These are phyloP conservation scores for Octomys mimax DNA, from an alignment of 2,797 vertebrate genomes.

Conservation along the genomic window DNA sequence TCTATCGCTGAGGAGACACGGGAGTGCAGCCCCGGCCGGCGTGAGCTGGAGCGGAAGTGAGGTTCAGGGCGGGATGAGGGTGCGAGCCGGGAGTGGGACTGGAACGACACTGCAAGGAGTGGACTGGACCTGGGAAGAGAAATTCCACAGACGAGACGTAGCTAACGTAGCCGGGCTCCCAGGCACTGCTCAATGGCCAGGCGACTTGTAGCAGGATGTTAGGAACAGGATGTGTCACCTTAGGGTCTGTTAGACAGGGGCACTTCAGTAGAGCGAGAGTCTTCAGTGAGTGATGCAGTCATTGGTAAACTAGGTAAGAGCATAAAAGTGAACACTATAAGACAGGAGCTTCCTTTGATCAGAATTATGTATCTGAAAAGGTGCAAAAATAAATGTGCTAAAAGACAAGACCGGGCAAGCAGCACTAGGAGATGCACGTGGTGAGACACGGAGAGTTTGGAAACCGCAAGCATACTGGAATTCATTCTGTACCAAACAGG, in stretches of 20 bases:
- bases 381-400: background rate
- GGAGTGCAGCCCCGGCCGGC: rapidly evolving
- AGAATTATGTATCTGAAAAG: background rate
- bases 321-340: background rate
- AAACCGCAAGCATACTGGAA: background rate
- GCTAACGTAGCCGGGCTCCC: no score
- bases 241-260: background rate
- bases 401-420: background rate
- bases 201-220: background rate
- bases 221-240: background rate
- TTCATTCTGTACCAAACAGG: background rate
- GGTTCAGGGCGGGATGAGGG: background rate
- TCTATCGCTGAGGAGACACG: background rate
- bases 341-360: background rate
- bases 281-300: background rate
- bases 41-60: background rate
- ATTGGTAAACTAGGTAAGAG: background rate
- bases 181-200: no score
- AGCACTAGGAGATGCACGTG: background rate
- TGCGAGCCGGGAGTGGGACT: no score
- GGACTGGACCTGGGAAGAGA: background rate
- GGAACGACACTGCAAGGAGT: background rate
- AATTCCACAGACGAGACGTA: background rate
- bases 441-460: background rate
- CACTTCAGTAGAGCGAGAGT: background rate